Evolutionary conservation across 2,888 invertebrate genomes (phyloP), one percentile per base, ranked within the genome.

Genomic region (Candidula unifasciata): DNA sequence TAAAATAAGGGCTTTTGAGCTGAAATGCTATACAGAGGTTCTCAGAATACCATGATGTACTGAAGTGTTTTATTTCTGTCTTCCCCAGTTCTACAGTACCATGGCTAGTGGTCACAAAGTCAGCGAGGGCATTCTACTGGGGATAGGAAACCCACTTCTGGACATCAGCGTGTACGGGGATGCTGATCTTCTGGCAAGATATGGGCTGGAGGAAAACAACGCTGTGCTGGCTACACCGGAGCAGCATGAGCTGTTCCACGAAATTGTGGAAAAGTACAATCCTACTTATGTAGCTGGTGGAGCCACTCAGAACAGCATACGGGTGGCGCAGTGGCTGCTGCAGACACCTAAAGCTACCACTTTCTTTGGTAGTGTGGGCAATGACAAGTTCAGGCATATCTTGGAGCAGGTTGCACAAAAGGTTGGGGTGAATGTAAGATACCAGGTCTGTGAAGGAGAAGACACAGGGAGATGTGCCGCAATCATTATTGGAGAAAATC

Each of bases 391-490:
- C 92, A 97, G 97, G 0, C 95, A 96, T 89, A 97, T 97, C 88
- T 94, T 99, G 86, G 95, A 96, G 91, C 95, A 96, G 60, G 96
- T 96, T 93, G 97, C 98, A 0, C 95, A 77, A 66, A 91, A 90
- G 44, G 97, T 97, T 88, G 99, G 99, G 37, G 97, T 99, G 16
- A 96, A 96, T 91, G 97, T 97, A 0, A 95, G 95, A 73, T 99
- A 99, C 94, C 98, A 99, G 92, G 96, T 96, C 89, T 95, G 95
- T 24, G 57, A 85, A 0, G 90, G 89, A 6, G 79, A 83, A 52
- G 86, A 97, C 6, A 99, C 99, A 16, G 99, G 99, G 79, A 97
- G 98, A 0, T 99, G 99, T 94, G 99, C 97, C 0, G 99, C 99
- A 74, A 95, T 99, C 18, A 96, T 99, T 80, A 98, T 98, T 0